Evolutionary conservation across 2,888 invertebrate species (phyloP).

Genomic region (Metellina segmentata): DNA sequence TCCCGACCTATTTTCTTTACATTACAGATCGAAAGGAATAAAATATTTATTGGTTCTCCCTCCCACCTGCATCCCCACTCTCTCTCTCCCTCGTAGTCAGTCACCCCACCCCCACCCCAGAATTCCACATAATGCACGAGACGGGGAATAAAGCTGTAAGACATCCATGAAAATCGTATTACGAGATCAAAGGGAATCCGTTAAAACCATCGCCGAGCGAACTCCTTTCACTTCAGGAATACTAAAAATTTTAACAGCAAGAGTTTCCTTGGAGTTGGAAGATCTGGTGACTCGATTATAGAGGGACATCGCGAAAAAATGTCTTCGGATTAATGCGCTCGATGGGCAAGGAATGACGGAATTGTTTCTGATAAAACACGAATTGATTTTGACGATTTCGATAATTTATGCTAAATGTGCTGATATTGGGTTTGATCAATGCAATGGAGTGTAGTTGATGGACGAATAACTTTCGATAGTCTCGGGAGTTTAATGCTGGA

Average conservation of each 20-base stretch:
- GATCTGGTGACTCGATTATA: neutral
- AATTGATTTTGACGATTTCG: too few relatives aligned
- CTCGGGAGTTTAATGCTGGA: too few relatives aligned
- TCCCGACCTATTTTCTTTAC: constrained; percentile 63
- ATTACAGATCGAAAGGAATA: constrained; percentile 69
- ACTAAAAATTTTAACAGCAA: neutral
- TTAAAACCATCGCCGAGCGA: constrained; percentile 23
- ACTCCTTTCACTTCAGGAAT: neutral
- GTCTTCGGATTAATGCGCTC: neutral
- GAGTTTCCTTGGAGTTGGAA: neutral
- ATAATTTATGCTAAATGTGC: too few relatives aligned
- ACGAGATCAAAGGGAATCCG: constrained; percentile 59
- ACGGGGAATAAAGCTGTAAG: neutral
- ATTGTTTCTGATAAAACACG: too few relatives aligned
- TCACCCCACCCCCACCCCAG: constrained; percentile 3
- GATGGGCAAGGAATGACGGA: too few relatives aligned
- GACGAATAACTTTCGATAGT: too few relatives aligned
- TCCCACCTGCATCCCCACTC: neutral
- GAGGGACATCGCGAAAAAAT: neutral
- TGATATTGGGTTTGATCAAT: too few relatives aligned
- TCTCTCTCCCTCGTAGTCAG: constrained; percentile 55
- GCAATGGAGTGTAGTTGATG: too few relatives aligned
- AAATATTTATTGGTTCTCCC: constrained; percentile 64
- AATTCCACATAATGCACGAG: constrained; percentile 36
- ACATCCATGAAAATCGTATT: constrained; percentile 63